Evolutionary conservation across 1,140 invertebrate species (phyloP).

Genomic region (Alviniconcha marisindica): DNA sequence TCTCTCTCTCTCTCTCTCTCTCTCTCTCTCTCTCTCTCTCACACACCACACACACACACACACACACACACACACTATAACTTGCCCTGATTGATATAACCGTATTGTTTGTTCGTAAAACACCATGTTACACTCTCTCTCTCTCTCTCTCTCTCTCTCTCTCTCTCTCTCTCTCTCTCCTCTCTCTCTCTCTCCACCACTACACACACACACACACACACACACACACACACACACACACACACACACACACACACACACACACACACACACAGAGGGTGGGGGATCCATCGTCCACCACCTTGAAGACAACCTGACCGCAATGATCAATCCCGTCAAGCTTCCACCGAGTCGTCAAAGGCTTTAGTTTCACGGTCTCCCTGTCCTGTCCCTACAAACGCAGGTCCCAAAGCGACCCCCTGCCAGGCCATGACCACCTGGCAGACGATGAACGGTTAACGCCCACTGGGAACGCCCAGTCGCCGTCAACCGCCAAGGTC

Average conservation of each 20-base stretch:
- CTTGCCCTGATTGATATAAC: background rate
- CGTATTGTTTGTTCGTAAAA: background rate
- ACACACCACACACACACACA: background rate
- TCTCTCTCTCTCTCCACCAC: no score
- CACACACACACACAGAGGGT: no score
- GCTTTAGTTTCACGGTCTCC: background rate
- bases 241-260: background rate
- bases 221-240: background rate
- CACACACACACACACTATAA: background rate
- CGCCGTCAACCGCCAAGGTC: no score
- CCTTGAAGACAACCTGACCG: background rate
- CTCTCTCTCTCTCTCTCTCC: background rate
- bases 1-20: background rate
- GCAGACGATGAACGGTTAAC: no score
- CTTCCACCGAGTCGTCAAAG: background rate
- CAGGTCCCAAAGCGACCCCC: no score
- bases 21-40: conserved; percentile 13
- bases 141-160: conserved; percentile 27
- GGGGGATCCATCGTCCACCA: background rate
- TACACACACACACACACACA: background rate
- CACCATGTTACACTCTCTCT: conserved; percentile 10
- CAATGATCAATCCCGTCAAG: no score
- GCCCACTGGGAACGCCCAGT: no score
- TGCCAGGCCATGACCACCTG: no score
- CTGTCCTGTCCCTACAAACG: no score